Percentiles rank a stretch among this genome's conserved stretches.
Evolutionary conservation across 30 jellyfish, hydroid and myxozoan species (phyloP).

Genomic region (Turritopsis rubra): DNA sequence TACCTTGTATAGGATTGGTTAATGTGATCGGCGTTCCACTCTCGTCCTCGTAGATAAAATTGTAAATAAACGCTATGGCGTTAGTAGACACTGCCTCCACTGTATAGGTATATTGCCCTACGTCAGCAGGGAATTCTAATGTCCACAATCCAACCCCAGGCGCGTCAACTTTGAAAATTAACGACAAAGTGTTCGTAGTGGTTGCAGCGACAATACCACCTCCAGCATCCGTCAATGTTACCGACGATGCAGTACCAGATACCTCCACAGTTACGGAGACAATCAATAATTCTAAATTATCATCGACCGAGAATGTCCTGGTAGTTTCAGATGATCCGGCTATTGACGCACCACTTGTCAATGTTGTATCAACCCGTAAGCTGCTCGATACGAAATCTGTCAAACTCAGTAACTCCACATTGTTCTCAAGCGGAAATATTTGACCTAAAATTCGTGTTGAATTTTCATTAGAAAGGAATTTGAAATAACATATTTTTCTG

Average conservation of each 20-base stretch:
- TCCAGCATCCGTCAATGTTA: background rate
- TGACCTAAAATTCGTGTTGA: background rate
- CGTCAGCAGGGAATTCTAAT: background rate
- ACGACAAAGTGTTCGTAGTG: background rate
- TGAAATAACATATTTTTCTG: no score
- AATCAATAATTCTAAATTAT: background rate
- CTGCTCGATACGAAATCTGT: conserved; percentile 1
- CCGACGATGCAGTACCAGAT: background rate
- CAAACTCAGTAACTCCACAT: background rate
- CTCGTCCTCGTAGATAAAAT: background rate
- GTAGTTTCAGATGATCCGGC: background rate
- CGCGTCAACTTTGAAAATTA: background rate
- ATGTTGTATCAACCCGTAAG: background rate
- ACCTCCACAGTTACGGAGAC: background rate
- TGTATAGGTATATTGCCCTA: background rate
- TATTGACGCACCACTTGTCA: background rate
- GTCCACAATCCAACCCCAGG: conserved; percentile 1
- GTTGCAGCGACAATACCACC: background rate
- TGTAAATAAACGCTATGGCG: conserved; percentile 9
- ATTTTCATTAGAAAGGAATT: no score
- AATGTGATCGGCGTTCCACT: background rate
- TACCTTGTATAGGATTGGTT: conserved; percentile 3
- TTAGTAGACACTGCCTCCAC: conserved; percentile 5
- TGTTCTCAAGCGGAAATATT: background rate
- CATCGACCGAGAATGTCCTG: background rate